Evolutionary conservation across 2,113 vertebrate species (phyloP).

Genomic region (Galbula dea): DNA sequence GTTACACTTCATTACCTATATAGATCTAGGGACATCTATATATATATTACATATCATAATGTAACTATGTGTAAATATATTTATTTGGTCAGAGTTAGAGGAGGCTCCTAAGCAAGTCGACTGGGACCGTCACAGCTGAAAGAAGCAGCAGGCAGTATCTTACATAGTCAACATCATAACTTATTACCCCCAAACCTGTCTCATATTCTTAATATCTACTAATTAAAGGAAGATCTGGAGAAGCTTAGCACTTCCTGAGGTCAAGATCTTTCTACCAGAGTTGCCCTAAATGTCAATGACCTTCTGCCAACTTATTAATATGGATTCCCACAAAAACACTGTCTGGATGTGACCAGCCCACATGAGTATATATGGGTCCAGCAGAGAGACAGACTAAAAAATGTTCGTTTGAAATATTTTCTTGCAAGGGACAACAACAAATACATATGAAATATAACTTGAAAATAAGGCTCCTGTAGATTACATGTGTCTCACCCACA

Average conservation of each 20-base stretch:
- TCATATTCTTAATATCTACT: background rate
- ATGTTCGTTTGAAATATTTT: background rate
- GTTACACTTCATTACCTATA: background rate
- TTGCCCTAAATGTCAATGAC: background rate
- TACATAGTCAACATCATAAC: background rate
- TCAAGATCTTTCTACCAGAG: background rate
- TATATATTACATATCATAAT: background rate
- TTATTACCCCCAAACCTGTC: background rate
- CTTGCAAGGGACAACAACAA: background rate
- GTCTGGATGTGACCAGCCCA: background rate
- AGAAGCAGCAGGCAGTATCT: background rate
- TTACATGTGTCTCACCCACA: background rate
- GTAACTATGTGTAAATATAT: background rate
- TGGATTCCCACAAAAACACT: fast-evolving
- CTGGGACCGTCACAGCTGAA: background rate
- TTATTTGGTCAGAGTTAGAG: background rate
- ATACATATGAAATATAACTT: background rate
- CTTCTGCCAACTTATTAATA: background rate
- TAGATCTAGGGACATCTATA: background rate
- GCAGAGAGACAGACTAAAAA: background rate
- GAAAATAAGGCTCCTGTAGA: background rate
- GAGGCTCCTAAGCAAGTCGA: background rate
- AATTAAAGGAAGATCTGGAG: background rate
- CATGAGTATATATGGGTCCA: background rate
- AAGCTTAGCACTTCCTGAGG: background rate